These are phyloP conservation scores for Carassius gibelio DNA, from an alignment of 2,113 vertebrate genomes.

Conservation along the genomic window DNA sequence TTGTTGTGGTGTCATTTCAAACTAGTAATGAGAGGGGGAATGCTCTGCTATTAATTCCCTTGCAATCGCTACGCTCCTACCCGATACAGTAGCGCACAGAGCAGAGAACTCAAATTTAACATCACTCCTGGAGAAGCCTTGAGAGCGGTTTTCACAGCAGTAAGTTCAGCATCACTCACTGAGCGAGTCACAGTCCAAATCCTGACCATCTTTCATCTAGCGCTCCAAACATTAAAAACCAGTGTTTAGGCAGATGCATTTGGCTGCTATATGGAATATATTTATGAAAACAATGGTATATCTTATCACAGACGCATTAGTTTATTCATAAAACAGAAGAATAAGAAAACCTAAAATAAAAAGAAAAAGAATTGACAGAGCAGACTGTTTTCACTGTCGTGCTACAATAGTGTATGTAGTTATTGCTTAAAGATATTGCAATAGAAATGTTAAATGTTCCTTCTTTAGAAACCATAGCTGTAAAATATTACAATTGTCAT, in stretches of 20 bases:
- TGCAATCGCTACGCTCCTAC: background rate
- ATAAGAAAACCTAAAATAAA: background rate
- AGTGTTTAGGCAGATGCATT: background rate
- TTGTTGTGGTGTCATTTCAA: background rate
- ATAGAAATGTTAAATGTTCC: background rate
- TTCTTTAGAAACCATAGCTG: background rate
- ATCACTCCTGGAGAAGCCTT: background rate
- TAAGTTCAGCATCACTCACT: slow-evolving; percentile 1
- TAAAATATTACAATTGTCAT: background rate
- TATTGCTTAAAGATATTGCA: background rate
- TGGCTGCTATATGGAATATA: background rate
- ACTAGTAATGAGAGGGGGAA: background rate
- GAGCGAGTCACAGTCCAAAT: background rate
- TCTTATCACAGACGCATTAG: background rate
- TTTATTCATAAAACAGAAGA: background rate
- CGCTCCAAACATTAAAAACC: background rate
- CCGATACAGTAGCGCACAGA: background rate
- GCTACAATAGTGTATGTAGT: background rate
- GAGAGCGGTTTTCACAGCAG: background rate
- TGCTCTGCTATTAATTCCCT: background rate
- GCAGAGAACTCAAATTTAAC: background rate
- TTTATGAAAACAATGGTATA: background rate
- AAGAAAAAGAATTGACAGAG: background rate
- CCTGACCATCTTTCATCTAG: background rate
- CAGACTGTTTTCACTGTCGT: background rate